A percentile compares a stretch with the other conserved stretches of the same genome.
Evolutionary conservation across 2,888 invertebrate species (phyloP).

Genomic region (Agriopis leucophaearia): DNA sequence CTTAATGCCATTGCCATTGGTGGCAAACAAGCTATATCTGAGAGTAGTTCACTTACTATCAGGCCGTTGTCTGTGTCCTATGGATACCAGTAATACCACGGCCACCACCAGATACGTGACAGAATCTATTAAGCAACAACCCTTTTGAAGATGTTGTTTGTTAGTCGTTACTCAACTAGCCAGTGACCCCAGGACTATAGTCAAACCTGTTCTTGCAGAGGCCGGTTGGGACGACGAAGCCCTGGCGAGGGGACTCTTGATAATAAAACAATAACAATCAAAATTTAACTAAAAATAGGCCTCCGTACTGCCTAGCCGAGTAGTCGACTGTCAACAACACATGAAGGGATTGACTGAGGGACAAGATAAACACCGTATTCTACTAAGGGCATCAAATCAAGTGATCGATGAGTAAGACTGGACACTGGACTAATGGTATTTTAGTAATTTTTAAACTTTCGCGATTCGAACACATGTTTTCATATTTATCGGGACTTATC

Average conservation of each 20-base stretch:
- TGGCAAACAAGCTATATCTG: too few relatives aligned
- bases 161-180: constrained; percentile 7
- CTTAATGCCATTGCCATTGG: too few relatives aligned
- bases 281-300: constrained; percentile 59
- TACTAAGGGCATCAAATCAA: neutral
- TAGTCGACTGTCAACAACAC: constrained; percentile 39
- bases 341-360: constrained; percentile 28
- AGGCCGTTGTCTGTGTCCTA: too few relatives aligned
- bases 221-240: constrained; percentile 49
- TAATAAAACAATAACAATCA: constrained; percentile 61
- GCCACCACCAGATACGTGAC: too few relatives aligned
- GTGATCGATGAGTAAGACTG: neutral
- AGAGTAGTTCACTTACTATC: too few relatives aligned
- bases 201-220: constrained; percentile 73
- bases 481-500: too few relatives aligned
- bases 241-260: constrained; percentile 49
- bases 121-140: too few relatives aligned
- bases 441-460: too few relatives aligned
- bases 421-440: too few relatives aligned
- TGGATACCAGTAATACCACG: too few relatives aligned
- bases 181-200: constrained; percentile 51
- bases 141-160: neutral
- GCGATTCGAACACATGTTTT: too few relatives aligned
- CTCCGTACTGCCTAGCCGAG: constrained; percentile 29
- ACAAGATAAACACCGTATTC: constrained; percentile 31